Base-by-base conservation (phyloP, 1,140 invertebrate species). In the Neodiprion virginianus region DNA sequence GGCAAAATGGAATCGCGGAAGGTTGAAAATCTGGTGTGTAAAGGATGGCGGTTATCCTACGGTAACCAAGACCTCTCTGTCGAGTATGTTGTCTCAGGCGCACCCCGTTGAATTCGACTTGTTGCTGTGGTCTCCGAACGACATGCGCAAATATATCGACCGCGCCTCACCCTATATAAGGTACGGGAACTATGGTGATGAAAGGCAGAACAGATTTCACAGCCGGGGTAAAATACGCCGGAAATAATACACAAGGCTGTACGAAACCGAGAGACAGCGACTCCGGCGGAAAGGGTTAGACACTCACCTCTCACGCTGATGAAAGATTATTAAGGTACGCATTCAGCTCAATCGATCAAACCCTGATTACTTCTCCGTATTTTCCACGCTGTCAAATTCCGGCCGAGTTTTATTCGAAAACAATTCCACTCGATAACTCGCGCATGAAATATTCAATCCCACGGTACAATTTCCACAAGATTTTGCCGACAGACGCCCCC, bases 41-140 rank as follows among this genome's bases (percentile, higher is more conserved):
- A 21, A 21, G 17, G 17, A 21, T 21, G 17, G 17, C 17, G 28
- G 28, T 3, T 40, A 40, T 40, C 28, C 28, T 1, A 40, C 2
- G 28, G 2, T 40, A 40, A 40, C 28, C 28, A 40, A 40, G 28
- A 40, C 28, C 28, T 40, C 28, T 40, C 28, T 40, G 28, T 40
- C 28, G 5, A 40, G 28, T 40, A 40, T 61, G 53, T 61, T 61
- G 53, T 61, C 0, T 61, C 53, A 61, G 53, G 53, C 53, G 53
- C 53, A 61, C 53, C 53, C 53, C 53, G 53, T 61, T 61, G 53
- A 61, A 61, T 61, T 61, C n/a, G 53, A 61, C 53, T 61, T 61
- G 53, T 61, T 61, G 53, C 53, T 61, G 53, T 61, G 53, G 11
- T 8, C 11, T 3, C n/a, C 5, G 8, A 61, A 61, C 8, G 53